A percentile compares a stretch with the other conserved stretches of the same genome.
These are phyloP conservation scores for Saturnia pavonia DNA, from an alignment of 2,888 invertebrate genomes.

Conservation along the genomic window DNA sequence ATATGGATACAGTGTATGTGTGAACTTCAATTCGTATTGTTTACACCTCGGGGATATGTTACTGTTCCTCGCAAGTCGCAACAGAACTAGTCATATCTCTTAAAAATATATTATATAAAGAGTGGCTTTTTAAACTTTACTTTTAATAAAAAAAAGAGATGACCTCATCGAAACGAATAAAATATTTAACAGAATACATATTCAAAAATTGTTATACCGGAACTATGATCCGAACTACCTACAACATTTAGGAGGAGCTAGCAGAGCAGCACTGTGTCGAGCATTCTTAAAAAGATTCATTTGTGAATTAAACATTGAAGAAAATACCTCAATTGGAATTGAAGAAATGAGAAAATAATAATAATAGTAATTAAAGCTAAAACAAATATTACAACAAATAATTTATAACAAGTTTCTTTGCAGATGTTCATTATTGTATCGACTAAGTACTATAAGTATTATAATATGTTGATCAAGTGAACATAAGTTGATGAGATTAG, in stretches of 20 bases:
- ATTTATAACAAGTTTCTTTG: background rate
- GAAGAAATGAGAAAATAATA: no score
- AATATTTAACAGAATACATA: background rate
- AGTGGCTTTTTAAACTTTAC: background rate
- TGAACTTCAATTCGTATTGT: background rate
- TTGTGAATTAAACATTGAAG: no score
- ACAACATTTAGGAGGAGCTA: background rate
- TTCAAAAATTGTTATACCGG: background rate
- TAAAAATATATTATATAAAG: background rate
- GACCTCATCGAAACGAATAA: background rate
- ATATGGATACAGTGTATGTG: background rate
- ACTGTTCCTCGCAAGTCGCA: background rate
- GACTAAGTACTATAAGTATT: no score
- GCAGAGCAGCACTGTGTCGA: no score
- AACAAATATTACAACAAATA: no score
- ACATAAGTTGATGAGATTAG: background rate
- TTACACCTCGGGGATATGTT: background rate
- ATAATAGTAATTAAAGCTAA: no score
- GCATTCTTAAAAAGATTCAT: no score
- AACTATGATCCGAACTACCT: background rate
- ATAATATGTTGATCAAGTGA: background rate
- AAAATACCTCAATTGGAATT: no score
- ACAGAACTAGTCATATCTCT: no score
- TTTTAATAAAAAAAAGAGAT: background rate
- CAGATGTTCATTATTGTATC: background rate